Evolutionary conservation across 2,113 vertebrate species (phyloP), one percentile per base, ranked within the genome.

Genomic region (Cairina moschata): DNA sequence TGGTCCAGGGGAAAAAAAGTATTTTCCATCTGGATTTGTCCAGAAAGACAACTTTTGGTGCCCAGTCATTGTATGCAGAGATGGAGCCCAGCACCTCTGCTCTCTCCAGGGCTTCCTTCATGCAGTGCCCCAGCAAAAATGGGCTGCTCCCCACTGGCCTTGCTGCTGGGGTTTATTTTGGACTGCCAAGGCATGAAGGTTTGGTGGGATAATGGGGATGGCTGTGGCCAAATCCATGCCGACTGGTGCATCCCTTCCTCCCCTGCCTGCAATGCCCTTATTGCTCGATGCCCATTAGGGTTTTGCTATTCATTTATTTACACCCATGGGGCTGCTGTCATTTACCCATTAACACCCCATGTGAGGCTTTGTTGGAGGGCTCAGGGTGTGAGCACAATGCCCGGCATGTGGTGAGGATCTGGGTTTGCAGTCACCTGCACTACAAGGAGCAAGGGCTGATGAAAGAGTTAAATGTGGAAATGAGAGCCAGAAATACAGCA

Each of bases 381-480:
- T 83, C 21, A 23, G 50, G 7, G 23, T 25, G 50, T 25, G 71
- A 68, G 86, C 34, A 74, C 69, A 85, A 56, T 0, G 0, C 25
- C 36, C 67, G 28, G 23, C 4, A 21, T 5, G 1, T 23, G 52
- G 56, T 72, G 85, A 76, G 42, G 75, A 87, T 65, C 68, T 65
- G 29, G 34, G 18, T 54, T 90, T 62, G 62, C 48, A 50, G 65
- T 26, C 1, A 0, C 62, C 80, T 73, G 62, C 1, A 1, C 40
- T 72, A 60, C 2, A 65, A 60, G 86, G 59, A 91, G 34, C 76
- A 69, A 77, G 58, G 48, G 56, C 54, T 72, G 89, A 84, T 50
- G 86, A 91, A 96, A 55, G 92, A 85, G 86, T 94, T 96, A 97
- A 96, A 91, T 34, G 63, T 63, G 80, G 91, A 95, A 96, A 89